These are phyloP conservation scores for Tenebrosternarchus preto DNA, from an alignment of 2,113 vertebrate genomes.

Conservation along the genomic window DNA sequence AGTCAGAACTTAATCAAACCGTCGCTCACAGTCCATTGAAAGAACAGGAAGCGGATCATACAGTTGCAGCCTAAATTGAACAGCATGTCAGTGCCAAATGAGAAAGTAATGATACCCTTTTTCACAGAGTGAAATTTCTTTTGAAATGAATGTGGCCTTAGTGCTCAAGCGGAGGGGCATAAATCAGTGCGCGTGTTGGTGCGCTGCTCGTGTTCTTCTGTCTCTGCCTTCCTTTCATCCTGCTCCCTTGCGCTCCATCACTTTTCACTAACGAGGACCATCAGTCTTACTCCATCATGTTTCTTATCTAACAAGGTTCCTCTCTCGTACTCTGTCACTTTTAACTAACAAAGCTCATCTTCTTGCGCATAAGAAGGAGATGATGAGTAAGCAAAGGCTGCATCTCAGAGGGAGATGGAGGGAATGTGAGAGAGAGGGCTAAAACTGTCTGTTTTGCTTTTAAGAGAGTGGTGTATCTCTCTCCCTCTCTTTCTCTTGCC, in stretches of 20 bases:
- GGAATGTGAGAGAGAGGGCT: constrained; percentile 22
- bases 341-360: constrained; percentile 47
- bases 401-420: constrained; percentile 21
- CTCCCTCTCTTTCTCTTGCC: constrained; percentile 51
- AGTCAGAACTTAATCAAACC: constrained; percentile 10
- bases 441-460: constrained; percentile 43
- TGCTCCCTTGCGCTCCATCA: constrained; percentile 11
- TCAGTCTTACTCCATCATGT: no score
- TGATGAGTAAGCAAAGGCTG: constrained; percentile 39
- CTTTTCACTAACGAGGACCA: not conserved
- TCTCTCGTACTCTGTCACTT: constrained; percentile 1
- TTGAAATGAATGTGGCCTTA: not conserved
- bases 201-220: no score
- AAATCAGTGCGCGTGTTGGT: not conserved
- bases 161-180: not conserved
- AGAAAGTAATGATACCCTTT: not conserved
- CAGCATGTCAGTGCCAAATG: not conserved
- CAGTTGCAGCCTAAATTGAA: not conserved
- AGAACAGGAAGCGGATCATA: constrained; percentile 13
- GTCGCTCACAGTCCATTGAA: constrained; percentile 2
- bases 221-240: not conserved
- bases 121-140: not conserved
- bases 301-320: constrained; percentile 45
- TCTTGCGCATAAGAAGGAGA: constrained; percentile 34
- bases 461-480: constrained; percentile 30